Base-by-base conservation (phyloP, 2,888 invertebrate genomes). In the Ectemnius cavifrons region DNA sequence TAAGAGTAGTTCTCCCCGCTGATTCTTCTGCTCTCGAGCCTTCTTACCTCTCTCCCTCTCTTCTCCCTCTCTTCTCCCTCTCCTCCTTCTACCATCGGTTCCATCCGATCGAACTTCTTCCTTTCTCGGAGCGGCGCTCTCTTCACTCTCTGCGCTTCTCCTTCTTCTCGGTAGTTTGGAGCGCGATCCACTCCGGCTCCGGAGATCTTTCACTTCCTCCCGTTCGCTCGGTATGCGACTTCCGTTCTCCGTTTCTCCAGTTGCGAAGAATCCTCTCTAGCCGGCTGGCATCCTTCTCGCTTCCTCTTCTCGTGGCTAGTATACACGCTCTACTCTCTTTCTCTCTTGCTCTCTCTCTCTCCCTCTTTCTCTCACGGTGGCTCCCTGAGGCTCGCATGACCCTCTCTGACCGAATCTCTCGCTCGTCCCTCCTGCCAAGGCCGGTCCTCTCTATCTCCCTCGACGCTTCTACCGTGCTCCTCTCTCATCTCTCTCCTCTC, bases 401-500 rank as follows among this genome's bases (percentile, higher is more conserved):
- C 71, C 65, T 64, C 64, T 60, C 59, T 59, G 67, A 57, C 57
- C n/a, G 57, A 27, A 20, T 59, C 45, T 63, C 62, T 65, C 52
- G 13, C 57, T 64, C 63, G 16, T 20, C 20, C 20, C 18, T 18
- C 6, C 18, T 45, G 14, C n/a, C 13, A 14, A n/a, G 20, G 45
- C 52, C 37, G n/a, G 45, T 20, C 23, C 23, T 23, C 16, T 68
- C 63, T 13, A 13, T 16, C 45, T 67, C n/a, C 61, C 16, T 49
- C 59, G 56, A 28, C 60, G 63, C 60, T 64, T 49, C 27, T 57
- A 4, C n/a, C n/a, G 16, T 5, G 20, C 20, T 1, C 20, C n/a
- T 60, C 47, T 20, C 18, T 61, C 57, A 60, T 58, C 47, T 63
- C 63, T 68, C 62, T 66, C 62, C 68, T 62, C 49, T 68, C 67